Evolutionary conservation across 2,113 vertebrate genomes (phyloP), one percentile per base, ranked within the genome.

Genomic region (Trematocara unimaculatum): DNA sequence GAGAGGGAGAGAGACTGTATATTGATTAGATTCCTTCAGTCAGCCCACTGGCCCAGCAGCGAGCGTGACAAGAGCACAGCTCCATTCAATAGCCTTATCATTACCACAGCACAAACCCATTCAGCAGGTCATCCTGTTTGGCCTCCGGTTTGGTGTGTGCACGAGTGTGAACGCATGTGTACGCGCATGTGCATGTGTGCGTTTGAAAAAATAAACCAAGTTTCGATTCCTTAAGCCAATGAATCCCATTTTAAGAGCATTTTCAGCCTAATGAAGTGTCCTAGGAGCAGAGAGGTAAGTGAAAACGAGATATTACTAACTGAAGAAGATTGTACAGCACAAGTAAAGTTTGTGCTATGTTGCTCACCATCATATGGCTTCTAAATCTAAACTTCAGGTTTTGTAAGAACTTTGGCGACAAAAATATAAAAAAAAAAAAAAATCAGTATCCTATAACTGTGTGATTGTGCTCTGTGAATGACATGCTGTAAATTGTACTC

Each of bases 21-120:
- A 96, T 95, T 93, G 95, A 96, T 96, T 92, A 92, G 53, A 86
- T 92, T 91, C 85, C 88, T 88, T 82, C 58, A 90, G 89, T 91
- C 84, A 55, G 84, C 89, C 79, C 79, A 86, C 67, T 62, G 86
- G 91, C 78, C 90, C 82, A 84, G 92, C 93, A 88, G 91, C 85
- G 67, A 86, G 89, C 54, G 26, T 87, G 94, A 94, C 92, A 92
- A 64, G 88, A 85, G 90, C 87, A 93, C 85, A 93, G 93, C 94
- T 93, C 84, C 91, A 95, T 95, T 94, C 95, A 90, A 95, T 93
- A 94, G 81, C 85, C 93, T 93, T 92, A 95, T 95, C 93, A 93
- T 96, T 94, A 95, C 90, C 89, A 81, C 86, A 91, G 91, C 89
- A 93, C 90, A 87, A 90, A 91, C 87, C 83, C 92, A 88, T 90